A percentile compares a stretch with the other conserved stretches of the same genome.
These are phyloP conservation scores for Neodiprion lecontei DNA, from an alignment of 1,140 invertebrate genomes.

Conservation along the genomic window DNA sequence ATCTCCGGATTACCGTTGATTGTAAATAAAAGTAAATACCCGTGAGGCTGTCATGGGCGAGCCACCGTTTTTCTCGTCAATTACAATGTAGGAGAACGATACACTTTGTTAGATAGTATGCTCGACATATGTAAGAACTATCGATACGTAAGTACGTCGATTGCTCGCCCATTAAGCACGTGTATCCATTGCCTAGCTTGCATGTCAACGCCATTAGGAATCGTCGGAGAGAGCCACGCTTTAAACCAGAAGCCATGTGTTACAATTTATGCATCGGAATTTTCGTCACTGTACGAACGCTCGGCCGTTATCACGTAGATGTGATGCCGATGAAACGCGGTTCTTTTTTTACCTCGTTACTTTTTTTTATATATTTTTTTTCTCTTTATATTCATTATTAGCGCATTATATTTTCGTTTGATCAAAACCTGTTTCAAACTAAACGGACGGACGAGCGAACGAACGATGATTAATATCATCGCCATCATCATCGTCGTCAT, in stretches of 20 bases:
- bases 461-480: no score
- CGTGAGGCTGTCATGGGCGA: no score
- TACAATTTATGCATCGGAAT: not conserved
- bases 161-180: not conserved
- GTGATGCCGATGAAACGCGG: no score
- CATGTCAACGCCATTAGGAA: constrained; percentile 4
- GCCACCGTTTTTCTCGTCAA: not conserved
- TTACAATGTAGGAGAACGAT: not conserved
- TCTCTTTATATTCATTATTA: no score
- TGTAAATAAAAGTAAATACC: no score
- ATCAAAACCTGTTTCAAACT: no score
- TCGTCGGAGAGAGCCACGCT: constrained; percentile 1
- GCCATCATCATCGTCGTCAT: no score
- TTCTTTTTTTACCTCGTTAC: not conserved
- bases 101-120: not conserved
- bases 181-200: constrained; percentile 3
- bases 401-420: no score
- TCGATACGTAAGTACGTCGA: not conserved
- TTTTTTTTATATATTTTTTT: not conserved
- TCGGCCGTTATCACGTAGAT: no score
- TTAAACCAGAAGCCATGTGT: constrained; percentile 1
- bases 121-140: not conserved
- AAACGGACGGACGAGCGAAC: no score
- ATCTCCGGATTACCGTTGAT: no score
- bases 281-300: not conserved